Evolutionary conservation across 2,797 vertebrate species (phyloP), one percentile per base, ranked within the genome.

Genomic region (Fringilla coelebs): DNA sequence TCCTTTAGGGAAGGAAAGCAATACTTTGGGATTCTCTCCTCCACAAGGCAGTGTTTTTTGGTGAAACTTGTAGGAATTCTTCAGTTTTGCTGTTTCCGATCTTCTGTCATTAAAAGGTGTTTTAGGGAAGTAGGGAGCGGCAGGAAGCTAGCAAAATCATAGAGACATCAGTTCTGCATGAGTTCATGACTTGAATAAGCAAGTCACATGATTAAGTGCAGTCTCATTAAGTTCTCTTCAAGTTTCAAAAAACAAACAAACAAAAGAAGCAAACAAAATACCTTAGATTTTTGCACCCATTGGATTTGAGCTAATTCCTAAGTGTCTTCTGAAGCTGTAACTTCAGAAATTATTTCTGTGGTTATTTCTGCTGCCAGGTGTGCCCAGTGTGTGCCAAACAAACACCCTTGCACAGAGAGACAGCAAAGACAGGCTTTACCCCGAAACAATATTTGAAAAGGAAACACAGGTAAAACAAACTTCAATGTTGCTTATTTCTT

Each of bases 251-350:
- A 31, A 25, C n/a, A 62, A 55, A 55, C 52, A 55, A 55, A 21
- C 20, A 45, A 45, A n/a, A 21, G 31, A 54, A 55, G 7, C 31
- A 55, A n/a, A n/a, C 9, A 55, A 57, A 57, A 57, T 10, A 57
- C 9, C 79, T 88, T 94, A 91, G 45, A 61, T 87, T 83, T 96
- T 85, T 75, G 40, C 36, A 85, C 9, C 68, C 36, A 60, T 63
- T 58, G 45, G 43, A 89, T 84, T 92, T 94, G 88, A 93, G 89
- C 11, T 80, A 86, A 96, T 93, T 93, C 74, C 79, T 97, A 90
- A 93, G 82, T 85, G 86, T 71, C 58, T 94, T 88, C n/a, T 55
- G 65, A 66, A 80, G 32, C 10, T 55, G 21, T 52, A 73, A 75
- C 40, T 93, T 85, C 63, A 65, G 34, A 85, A 89, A 45, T 18